A percentile compares a stretch with the other conserved stretches of the same genome.
These are phyloP conservation scores for Virgularia gustaviana DNA, from an alignment of 92 coral and sea anemone genomes.

Conservation along the genomic window DNA sequence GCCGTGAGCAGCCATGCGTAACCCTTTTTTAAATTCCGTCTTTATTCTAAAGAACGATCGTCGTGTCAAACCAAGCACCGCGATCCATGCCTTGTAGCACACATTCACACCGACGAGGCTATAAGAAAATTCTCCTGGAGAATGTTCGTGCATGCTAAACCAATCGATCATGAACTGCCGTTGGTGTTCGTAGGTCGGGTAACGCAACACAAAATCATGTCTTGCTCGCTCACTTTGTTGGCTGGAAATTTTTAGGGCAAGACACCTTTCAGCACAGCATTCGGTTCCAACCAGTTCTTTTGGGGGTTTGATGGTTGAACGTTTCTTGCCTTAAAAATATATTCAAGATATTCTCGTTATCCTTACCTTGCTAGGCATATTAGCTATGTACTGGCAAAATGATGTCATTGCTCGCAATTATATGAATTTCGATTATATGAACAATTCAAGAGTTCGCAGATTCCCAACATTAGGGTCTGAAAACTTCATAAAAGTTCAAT, in stretches of 20 bases:
- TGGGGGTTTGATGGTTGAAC: slow-evolving; percentile 30
- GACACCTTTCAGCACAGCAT: slow-evolving; percentile 18
- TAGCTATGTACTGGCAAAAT: too few species aligned
- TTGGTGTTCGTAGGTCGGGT: slow-evolving; percentile 10
- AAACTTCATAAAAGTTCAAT: too few species aligned
- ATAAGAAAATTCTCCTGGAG: slow-evolving; percentile 37
- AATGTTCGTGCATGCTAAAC: slow-evolving; percentile 6
- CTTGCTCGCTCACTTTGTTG: neutral
- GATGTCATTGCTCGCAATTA: too few species aligned
- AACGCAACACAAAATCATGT: neutral
- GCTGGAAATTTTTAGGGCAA: neutral
- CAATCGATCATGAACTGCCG: slow-evolving; percentile 9
- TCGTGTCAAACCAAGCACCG: slow-evolving; percentile 43
- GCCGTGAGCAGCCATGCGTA: slow-evolving; percentile 6
- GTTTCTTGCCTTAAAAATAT: slow-evolving; percentile 35
- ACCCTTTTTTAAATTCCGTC: neutral
- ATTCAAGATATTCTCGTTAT: neutral
- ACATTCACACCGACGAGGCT: slow-evolving; percentile 32
- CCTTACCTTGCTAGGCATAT: neutral
- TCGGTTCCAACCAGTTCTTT: neutral
- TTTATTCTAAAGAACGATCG: slow-evolving; percentile 42
- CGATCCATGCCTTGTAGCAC: slow-evolving; percentile 41
- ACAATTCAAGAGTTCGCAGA: too few species aligned
- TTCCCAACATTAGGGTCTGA: too few species aligned
- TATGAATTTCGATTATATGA: too few species aligned